These are phyloP conservation scores for Conistra vaccinii DNA, from an alignment of 2,888 invertebrate genomes.

Conservation along the genomic window DNA sequence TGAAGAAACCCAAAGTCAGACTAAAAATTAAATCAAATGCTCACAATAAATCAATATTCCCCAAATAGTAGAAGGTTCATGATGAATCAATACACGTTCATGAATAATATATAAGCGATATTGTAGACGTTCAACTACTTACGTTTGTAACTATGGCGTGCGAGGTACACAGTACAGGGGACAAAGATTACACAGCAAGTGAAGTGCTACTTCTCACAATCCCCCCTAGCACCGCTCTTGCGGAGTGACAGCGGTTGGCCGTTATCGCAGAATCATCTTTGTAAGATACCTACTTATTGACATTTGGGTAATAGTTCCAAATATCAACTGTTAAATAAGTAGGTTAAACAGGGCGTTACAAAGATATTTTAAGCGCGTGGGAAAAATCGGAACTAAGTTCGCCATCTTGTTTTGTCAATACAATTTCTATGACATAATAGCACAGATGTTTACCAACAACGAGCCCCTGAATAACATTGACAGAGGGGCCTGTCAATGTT, in stretches of 20 bases:
- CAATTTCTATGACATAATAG: too few species aligned
- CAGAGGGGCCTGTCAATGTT: too few species aligned
- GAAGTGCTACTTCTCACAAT: neutral
- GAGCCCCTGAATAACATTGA: too few species aligned
- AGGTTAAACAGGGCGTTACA: too few species aligned
- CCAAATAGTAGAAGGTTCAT: conserved; percentile 18
- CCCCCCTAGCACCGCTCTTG: too few species aligned
- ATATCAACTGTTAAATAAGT: too few species aligned
- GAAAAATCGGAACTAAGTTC: too few species aligned
- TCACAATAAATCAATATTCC: conserved; percentile 42
- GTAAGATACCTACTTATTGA: neutral
- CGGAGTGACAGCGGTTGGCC: neutral
- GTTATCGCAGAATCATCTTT: too few species aligned
- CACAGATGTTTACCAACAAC: too few species aligned
- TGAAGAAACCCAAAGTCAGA: neutral
- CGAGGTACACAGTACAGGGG: neutral
- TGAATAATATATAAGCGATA: conserved; percentile 53
- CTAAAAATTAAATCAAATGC: neutral
- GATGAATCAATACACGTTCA: conserved; percentile 38
- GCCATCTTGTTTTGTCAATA: too few species aligned
- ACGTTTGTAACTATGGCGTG: conserved; percentile 7
- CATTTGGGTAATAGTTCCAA: too few species aligned
- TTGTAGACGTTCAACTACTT: conserved; percentile 42
- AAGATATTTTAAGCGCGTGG: too few species aligned
- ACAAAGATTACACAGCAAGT: conserved; percentile 1